Base-by-base conservation (phyloP, 2,888 invertebrate genomes). In the Xylota segnis region DNA sequence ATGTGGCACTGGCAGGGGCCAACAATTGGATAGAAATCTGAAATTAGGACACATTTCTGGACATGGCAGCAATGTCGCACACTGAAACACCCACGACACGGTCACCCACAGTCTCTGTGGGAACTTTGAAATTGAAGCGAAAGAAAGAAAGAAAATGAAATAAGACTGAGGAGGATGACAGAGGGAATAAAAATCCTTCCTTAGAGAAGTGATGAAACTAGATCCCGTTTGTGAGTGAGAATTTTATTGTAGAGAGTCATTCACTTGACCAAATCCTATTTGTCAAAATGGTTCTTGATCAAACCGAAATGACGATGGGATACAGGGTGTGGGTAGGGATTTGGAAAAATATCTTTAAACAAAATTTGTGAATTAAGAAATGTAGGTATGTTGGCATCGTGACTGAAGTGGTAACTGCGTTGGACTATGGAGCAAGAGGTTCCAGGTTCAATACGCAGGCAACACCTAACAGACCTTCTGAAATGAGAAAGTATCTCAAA, bases 41-140 rank as follows among this genome's bases (percentile, higher is more conserved):
- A 79, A 83, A 78, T 74, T 74, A 74, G 78, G 78, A 74, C 83
- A 79, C 68, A 79, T 78, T 78, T 78, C 83, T 83, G 83, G 79
- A 83, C 78, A 79, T 68, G 83, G 79, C 79, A 83, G 83, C 68
- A 50, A 68, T 66, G 74, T 61, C 78, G 63, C 32, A 72, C 10
- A 43, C 56, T 14, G 32, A 56, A 7, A 52, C 52, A 66, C 54
- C 54, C 63, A 70, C 50, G 23, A 23, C 23, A 23, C n/a, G 58
- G 76, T 70, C 77, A 77, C 65, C 65, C 65, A 34, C 54, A 59
- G 59, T n/a, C 40, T 37, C 43, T 32, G 47, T 23, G 14, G 12
- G 29, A 52, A 43, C 27, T 34, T 45, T 52, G 16, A 61, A 59
- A 74, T 27, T 16, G 34, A 65, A 12, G 37, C 65, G n/a, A 40